Evolutionary conservation across 2,797 vertebrate genomes (phyloP).

Genomic region (Prionace glauca): DNA sequence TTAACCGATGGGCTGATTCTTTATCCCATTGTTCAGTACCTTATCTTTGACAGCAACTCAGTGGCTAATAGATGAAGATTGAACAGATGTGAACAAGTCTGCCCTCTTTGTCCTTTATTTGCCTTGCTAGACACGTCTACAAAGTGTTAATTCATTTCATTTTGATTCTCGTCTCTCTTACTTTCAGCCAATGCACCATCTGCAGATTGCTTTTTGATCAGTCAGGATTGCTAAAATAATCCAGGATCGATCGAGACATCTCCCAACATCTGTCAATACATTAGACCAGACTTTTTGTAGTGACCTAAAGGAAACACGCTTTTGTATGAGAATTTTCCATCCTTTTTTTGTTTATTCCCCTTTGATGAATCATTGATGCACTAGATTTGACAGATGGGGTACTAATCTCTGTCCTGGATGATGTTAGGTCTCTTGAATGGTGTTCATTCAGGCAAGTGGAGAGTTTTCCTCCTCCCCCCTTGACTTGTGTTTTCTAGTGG

Average conservation of each 20-base stretch:
- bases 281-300: not conserved
- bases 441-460: not conserved
- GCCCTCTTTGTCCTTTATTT: not conserved
- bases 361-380: not conserved
- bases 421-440: not conserved
- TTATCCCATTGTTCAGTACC: not conserved
- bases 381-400: not conserved
- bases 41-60: not conserved
- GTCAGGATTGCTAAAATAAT: not conserved
- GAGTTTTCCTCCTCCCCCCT: not conserved
- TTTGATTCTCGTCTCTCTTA: not conserved
- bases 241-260: not conserved
- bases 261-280: too few relatives aligned
- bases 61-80: not conserved
- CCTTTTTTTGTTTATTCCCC: not conserved
- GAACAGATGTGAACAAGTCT: not conserved
- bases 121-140: not conserved
- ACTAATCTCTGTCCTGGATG: not conserved
- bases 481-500: not conserved
- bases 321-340: not conserved
- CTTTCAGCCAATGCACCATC: not conserved
- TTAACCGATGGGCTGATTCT: not conserved
- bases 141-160: not conserved
- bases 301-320: not conserved
- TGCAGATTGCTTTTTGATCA: not conserved